Evolutionary conservation across 1,140 invertebrate genomes (phyloP).

Genomic region (Ephestia elutella): DNA sequence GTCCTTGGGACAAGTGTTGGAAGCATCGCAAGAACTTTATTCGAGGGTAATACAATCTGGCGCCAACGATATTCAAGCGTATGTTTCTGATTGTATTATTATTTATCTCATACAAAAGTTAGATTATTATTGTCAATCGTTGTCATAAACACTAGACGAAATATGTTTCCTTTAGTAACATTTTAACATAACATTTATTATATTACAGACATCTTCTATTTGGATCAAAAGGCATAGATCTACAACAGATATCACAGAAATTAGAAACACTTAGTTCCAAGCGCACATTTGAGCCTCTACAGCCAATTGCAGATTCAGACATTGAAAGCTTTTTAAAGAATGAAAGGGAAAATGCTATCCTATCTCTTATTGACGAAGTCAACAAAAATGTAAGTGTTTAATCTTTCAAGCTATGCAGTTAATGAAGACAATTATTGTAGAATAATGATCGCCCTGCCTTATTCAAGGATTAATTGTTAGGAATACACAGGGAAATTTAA

Average conservation of each 20-base stretch:
- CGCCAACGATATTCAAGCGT: slow-evolving; percentile 94
- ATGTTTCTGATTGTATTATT: slow-evolving; percentile 57
- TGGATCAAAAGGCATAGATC: slow-evolving; percentile 92
- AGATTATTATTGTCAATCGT: no score
- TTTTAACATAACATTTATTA: slow-evolving; percentile 5
- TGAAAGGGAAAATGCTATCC: slow-evolving; percentile 94
- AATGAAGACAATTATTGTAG: no score
- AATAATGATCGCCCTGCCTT: no score
- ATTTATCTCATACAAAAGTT: no score
- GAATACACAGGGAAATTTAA: no score
- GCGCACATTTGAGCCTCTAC: slow-evolving; percentile 90
- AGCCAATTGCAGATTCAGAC: slow-evolving; percentile 92
- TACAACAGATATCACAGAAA: slow-evolving; percentile 93
- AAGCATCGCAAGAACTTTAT: slow-evolving; percentile 93
- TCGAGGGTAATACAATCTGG: slow-evolving; percentile 87
- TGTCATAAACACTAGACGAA: no score
- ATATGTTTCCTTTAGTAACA: neutral
- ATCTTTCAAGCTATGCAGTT: no score
- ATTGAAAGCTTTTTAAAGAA: slow-evolving; percentile 92
- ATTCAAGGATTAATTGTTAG: no score
- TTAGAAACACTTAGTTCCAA: slow-evolving; percentile 89
- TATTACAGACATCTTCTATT: slow-evolving; percentile 89
- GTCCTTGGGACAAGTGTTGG: slow-evolving; percentile 91
- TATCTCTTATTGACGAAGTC: slow-evolving; percentile 91
- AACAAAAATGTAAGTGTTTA: slow-evolving; percentile 27